phyloP scores from a whole-genome alignment of 2,797 vertebrate species.

The Acropternis orthonyx region DNA sequence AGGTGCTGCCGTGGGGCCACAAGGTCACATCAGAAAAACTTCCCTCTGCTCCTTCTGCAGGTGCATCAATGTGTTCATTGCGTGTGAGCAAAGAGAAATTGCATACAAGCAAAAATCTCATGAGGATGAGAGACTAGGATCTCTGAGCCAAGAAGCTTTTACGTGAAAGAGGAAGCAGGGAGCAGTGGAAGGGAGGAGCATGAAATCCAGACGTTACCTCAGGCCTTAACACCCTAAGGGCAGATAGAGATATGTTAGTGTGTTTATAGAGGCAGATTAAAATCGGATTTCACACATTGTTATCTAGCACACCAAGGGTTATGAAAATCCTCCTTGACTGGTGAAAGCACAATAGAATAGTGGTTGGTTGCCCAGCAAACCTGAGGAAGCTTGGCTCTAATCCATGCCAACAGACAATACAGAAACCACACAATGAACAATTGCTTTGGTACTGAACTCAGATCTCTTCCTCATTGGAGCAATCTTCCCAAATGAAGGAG shows the following conservation, averaged over 20 bases:
- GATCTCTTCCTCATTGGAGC: background rate
- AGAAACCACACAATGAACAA: constrained; percentile 43
- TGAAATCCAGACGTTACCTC: constrained; percentile 56
- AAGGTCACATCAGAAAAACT: background rate
- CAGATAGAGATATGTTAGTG: background rate
- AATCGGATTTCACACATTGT: constrained; percentile 41
- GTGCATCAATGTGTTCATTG: background rate
- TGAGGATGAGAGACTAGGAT: background rate
- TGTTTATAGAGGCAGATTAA: constrained; percentile 56
- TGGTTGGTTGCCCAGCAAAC: constrained; percentile 13
- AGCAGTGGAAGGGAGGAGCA: constrained; percentile 19
- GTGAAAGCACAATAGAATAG: background rate
- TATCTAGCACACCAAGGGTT: constrained; percentile 52
- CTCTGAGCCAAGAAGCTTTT: constrained; percentile 15
- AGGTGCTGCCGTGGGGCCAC: background rate
- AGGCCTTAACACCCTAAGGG: constrained; percentile 24
- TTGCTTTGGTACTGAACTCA: background rate
- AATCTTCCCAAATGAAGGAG: constrained; percentile 35
- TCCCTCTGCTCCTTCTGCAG: background rate
- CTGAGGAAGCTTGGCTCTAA: constrained; percentile 14
- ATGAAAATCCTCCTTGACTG: constrained; percentile 32
- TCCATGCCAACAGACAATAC: constrained; percentile 22
- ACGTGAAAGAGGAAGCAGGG: constrained; percentile 11
- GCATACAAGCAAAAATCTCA: background rate
- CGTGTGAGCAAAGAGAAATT: background rate